Evolutionary conservation across 2,888 invertebrate genomes (phyloP).

Genomic region (Scaeva pyrastri): DNA sequence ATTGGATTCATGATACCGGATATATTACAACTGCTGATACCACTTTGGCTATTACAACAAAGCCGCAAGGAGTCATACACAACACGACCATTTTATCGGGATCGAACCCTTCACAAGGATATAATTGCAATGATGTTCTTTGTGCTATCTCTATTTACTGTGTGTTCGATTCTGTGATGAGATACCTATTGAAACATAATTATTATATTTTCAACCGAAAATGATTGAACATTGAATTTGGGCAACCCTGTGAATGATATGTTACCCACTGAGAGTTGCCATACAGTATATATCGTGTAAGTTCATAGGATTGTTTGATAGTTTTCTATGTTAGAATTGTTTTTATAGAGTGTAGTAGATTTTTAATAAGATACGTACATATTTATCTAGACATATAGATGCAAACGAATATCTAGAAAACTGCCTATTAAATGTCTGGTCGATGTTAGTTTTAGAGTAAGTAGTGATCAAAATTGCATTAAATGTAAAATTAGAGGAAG

Average conservation of each 20-base stretch:
- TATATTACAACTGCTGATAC: constrained; percentile 86
- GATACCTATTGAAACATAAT: too few species aligned
- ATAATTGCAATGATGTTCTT: constrained; percentile 83
- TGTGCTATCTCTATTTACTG: constrained; percentile 82
- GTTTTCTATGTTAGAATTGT: not conserved
- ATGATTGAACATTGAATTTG: constrained; percentile 47
- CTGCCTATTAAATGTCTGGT: not conserved
- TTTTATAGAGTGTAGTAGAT: constrained; percentile 15
- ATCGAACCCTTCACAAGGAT: constrained; percentile 82
- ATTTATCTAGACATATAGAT: not conserved
- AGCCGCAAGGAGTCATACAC: constrained; percentile 81
- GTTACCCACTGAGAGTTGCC: constrained; percentile 42
- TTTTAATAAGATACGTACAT: not conserved
- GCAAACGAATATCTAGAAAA: not conserved
- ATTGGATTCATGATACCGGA: constrained; percentile 89
- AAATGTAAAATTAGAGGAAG: not conserved
- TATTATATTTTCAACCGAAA: too few species aligned
- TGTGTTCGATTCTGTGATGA: constrained; percentile 83
- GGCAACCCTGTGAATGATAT: constrained; percentile 76
- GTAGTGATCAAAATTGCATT: not conserved
- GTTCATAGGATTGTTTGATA: constrained; percentile 56
- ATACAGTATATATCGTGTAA: constrained; percentile 45
- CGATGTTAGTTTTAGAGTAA: constrained; percentile 4
- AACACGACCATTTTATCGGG: constrained; percentile 82
- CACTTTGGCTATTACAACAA: constrained; percentile 85